Percentiles rank a stretch among this genome's conserved stretches.
Evolutionary conservation across 1,140 invertebrate genomes (phyloP).

Genomic region (Cylas formicarius): DNA sequence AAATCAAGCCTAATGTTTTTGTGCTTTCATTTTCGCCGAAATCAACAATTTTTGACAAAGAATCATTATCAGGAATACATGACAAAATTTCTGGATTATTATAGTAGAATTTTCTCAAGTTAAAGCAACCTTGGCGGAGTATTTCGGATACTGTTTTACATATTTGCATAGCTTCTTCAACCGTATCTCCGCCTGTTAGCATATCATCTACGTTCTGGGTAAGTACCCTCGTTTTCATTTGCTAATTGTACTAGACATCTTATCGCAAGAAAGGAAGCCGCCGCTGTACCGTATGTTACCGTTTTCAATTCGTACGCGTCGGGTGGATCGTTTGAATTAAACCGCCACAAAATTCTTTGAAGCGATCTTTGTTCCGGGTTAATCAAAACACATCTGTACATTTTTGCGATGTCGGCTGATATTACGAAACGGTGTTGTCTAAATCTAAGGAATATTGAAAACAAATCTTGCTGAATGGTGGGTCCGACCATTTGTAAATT

Average conservation of each 20-base stretch:
- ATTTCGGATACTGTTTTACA: constrained; percentile 21
- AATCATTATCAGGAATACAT: constrained; percentile 2
- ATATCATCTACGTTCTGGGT: constrained; percentile 43
- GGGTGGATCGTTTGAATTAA: constrained; percentile 19
- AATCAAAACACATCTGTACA: constrained; percentile 31
- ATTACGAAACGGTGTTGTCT: constrained; percentile 25
- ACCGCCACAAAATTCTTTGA: constrained; percentile 38
- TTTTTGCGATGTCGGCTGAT: constrained; percentile 27
- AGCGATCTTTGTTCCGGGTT: constrained; percentile 30
- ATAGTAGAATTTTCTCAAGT: constrained; percentile 27
- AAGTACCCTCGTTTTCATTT: constrained; percentile 19
- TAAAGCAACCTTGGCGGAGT: constrained; percentile 17
- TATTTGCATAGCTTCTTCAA: constrained; percentile 17
- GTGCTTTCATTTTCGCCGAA: constrained; percentile 10
- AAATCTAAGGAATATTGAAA: constrained; percentile 33
- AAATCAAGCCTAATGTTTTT: constrained; percentile 27
- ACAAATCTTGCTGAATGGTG: constrained; percentile 25
- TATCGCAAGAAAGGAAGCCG: constrained; percentile 35
- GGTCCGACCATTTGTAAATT: constrained; percentile 28
- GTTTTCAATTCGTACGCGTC: constrained; percentile 31
- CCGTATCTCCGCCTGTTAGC: constrained; percentile 34
- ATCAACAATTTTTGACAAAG: constrained; percentile 15
- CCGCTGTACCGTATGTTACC: constrained; percentile 34
- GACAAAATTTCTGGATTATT: constrained; percentile 20
- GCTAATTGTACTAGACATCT: constrained; percentile 33